Conservation (phyloP, 2,113 vertebrate genomes). For the Saccopteryx bilineata region DNA sequence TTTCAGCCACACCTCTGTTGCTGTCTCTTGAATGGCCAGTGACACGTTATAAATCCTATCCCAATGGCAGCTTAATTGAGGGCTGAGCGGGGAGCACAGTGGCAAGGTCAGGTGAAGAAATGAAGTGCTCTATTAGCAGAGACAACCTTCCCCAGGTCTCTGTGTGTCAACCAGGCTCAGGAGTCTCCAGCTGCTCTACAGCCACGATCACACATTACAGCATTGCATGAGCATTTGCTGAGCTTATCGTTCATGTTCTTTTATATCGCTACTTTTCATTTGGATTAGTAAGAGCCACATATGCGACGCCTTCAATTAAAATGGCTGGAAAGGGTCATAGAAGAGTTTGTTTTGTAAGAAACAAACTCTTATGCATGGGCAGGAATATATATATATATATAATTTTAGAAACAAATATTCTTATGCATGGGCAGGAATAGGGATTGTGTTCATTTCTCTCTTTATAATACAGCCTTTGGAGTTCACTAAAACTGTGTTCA, state of each 20-base stretch:
- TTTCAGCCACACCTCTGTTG: conserved; percentile 65
- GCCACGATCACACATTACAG: background rate
- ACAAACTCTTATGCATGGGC: background rate
- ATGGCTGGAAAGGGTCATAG: background rate
- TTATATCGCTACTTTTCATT: background rate
- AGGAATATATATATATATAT: background rate
- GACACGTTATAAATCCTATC: conserved; percentile 69
- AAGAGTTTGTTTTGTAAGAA: conserved; percentile 1
- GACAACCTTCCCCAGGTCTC: background rate
- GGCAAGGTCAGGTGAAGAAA: conserved; percentile 44
- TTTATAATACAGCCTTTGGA: background rate
- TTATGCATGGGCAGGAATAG: background rate
- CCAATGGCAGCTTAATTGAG: conserved; percentile 59
- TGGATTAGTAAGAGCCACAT: background rate
- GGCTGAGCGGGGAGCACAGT: background rate
- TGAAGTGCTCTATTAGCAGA: background rate
- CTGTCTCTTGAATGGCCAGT: conserved; percentile 38
- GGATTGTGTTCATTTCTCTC: background rate
- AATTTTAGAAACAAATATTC: background rate
- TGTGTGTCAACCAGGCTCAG: background rate
- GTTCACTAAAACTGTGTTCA: conserved; percentile 30
- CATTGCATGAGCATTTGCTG: background rate
- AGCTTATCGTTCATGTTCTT: background rate
- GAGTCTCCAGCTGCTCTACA: background rate
- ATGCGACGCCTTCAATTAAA: background rate